These are phyloP conservation scores for Cyprinella venusta DNA, from an alignment of 2,797 vertebrate genomes.

Conservation along the genomic window DNA sequence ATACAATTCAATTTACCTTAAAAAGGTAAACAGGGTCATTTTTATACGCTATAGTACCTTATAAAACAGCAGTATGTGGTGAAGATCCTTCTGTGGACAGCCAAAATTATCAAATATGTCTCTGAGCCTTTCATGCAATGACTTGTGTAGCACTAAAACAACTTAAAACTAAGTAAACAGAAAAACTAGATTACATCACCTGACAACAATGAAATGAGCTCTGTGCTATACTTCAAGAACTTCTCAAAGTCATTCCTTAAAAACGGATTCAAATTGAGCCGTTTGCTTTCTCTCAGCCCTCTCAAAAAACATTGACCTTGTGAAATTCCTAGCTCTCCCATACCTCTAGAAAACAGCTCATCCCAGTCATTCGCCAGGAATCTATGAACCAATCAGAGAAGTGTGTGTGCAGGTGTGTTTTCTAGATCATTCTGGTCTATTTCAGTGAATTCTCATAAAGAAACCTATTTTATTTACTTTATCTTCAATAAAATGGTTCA, in stretches of 20 bases:
- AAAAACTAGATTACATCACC: conserved; percentile 43
- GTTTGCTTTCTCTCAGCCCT: conserved; percentile 69
- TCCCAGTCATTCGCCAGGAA: conserved; percentile 49
- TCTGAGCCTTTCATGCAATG: background rate
- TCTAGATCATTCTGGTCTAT: conserved; percentile 87
- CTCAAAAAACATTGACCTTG: conserved; percentile 80
- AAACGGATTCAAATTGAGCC: conserved; percentile 64
- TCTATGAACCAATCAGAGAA: conserved; percentile 58
- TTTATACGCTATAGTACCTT: background rate
- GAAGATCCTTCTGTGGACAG: background rate
- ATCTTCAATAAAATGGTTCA: conserved; percentile 98
- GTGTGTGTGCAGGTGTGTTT: conserved; percentile 69
- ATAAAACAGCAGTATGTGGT: background rate
- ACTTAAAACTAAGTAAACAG: conserved; percentile 25
- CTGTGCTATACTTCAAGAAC: conserved; percentile 38
- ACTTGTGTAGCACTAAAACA: conserved; percentile 19
- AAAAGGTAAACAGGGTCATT: background rate
- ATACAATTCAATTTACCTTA: background rate
- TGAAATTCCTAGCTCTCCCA: conserved; percentile 74
- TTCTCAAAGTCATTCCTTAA: conserved; percentile 54
- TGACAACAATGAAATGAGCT: conserved; percentile 31
- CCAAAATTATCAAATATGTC: background rate
- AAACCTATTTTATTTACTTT: conserved; percentile 98
- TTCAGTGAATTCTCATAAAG: conserved; percentile 88
- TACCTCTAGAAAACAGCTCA: conserved; percentile 69